Evolutionary conservation across 2,113 vertebrate genomes (phyloP).

Genomic region (Nettapus auritus): DNA sequence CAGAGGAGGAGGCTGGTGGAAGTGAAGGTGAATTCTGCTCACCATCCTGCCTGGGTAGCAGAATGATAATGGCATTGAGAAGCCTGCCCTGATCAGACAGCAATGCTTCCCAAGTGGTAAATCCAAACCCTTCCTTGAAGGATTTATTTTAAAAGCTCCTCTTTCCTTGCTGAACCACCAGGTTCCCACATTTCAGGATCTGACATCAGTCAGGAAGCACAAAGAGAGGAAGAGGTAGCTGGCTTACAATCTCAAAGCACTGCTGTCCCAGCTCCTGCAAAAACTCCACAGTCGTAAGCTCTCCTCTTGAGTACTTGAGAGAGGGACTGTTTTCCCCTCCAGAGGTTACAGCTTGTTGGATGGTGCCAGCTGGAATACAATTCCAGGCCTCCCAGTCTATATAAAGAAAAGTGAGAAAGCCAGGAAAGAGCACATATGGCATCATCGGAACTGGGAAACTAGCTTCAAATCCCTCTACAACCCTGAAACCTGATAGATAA

Average conservation of each 20-base stretch:
- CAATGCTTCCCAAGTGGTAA: not conserved
- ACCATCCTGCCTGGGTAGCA: not conserved
- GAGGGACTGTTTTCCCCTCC: slow-evolving; percentile 73
- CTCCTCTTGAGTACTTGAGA: slow-evolving; percentile 78
- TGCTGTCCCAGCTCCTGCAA: slow-evolving; percentile 73
- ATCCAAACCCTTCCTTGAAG: not conserved
- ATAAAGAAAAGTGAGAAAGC: not conserved
- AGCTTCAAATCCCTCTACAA: not conserved
- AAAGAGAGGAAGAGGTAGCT: not conserved
- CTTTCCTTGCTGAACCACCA: not conserved
- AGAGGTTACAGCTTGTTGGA: slow-evolving; percentile 62
- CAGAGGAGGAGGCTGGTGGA: not conserved
- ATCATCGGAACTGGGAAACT: not conserved
- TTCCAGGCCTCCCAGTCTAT: slow-evolving; percentile 80
- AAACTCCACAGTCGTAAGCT: slow-evolving; percentile 76
- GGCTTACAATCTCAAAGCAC: slow-evolving; percentile 81
- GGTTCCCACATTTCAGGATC: not conserved
- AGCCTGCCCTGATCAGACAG: not conserved
- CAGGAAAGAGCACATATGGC: not conserved
- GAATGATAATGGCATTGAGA: not conserved
- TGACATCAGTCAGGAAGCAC: not conserved
- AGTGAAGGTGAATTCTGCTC: not conserved
- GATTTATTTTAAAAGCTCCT: not conserved
- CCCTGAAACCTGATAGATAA: rapidly evolving
- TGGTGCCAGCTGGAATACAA: slow-evolving; percentile 74